Percentiles rank a stretch among this genome's conserved stretches.
phyloP scores from a whole-genome alignment of 1,140 invertebrate species.

The Pentalonia nigronervosa region DNA sequence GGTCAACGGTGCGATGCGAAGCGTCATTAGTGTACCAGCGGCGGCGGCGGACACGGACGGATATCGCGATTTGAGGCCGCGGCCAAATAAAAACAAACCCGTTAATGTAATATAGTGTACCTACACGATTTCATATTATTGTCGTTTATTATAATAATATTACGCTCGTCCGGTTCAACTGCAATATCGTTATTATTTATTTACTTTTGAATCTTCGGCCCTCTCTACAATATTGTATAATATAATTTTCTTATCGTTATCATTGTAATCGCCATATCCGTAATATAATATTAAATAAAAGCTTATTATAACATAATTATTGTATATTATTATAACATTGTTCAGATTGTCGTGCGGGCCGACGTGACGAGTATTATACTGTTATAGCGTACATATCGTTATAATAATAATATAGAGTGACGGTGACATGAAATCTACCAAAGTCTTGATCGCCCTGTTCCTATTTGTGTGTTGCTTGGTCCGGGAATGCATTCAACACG shows the following conservation, averaged over 20 bases:
- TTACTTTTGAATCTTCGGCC: not conserved
- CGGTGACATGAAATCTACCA: conserved; percentile 18
- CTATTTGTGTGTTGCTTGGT: not conserved
- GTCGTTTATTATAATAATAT: not conserved
- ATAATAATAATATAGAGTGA: not conserved
- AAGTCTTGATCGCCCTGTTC: not conserved
- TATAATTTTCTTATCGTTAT: not conserved
- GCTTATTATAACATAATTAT: not conserved
- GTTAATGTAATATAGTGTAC: not conserved
- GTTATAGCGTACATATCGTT: not conserved
- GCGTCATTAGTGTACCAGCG: conserved; percentile 3
- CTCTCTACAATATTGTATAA: not conserved
- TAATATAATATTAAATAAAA: not conserved
- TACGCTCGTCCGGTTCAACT: not conserved
- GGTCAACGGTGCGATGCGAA: not conserved
- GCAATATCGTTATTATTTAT: not conserved
- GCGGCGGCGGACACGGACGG: not conserved
- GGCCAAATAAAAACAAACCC: not conserved
- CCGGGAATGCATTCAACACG: conserved; percentile 29
- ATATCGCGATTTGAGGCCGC: not conserved
- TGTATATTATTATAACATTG: not conserved
- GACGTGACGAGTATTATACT: not conserved
- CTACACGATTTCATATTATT: not conserved
- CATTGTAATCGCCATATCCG: not conserved
- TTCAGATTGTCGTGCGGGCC: not conserved